A percentile compares a stretch with the other conserved stretches of the same genome.
phyloP scores from a whole-genome alignment of 2,113 vertebrate genomes.

The Micronycteris hirsuta region DNA sequence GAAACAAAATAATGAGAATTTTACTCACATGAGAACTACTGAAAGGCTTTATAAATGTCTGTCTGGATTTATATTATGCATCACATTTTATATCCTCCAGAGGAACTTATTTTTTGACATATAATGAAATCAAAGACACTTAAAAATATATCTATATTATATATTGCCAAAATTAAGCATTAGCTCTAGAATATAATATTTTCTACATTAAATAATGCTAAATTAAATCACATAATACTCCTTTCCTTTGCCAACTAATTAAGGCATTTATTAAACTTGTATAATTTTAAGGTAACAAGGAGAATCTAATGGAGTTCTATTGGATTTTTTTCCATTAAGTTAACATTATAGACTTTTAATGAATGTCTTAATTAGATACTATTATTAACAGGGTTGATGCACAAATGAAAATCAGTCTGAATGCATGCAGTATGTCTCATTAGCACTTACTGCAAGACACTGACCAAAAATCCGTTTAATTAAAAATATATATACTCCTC shows the following conservation, averaged over 20 bases:
- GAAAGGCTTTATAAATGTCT: background rate
- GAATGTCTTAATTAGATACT: constrained; percentile 77
- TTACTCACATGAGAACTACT: background rate
- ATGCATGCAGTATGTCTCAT: constrained; percentile 58
- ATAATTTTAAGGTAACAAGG: constrained; percentile 73
- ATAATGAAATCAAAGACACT: background rate
- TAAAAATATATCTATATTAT: constrained; percentile 2
- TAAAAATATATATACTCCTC: constrained; percentile 37
- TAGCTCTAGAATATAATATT: constrained; percentile 31
- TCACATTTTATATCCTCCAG: background rate
- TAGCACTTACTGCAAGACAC: constrained; percentile 59
- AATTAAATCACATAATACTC: constrained; percentile 64
- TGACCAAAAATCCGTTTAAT: constrained; percentile 64
- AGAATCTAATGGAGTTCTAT: constrained; percentile 61
- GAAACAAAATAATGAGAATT: background rate
- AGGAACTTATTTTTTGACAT: background rate
- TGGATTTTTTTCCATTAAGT: constrained; percentile 76
- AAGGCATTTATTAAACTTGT: constrained; percentile 73
- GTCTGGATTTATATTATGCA: background rate
- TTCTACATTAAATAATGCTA: constrained; percentile 54
- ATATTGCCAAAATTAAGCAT: constrained; percentile 37
- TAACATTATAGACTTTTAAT: constrained; percentile 73
- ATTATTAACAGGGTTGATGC: constrained; percentile 74
- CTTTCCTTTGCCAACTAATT: constrained; percentile 73
- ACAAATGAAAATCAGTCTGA: constrained; percentile 74